Evolutionary conservation across 2,888 invertebrate species (phyloP).

Genomic region (Pyrrhia umbra): DNA sequence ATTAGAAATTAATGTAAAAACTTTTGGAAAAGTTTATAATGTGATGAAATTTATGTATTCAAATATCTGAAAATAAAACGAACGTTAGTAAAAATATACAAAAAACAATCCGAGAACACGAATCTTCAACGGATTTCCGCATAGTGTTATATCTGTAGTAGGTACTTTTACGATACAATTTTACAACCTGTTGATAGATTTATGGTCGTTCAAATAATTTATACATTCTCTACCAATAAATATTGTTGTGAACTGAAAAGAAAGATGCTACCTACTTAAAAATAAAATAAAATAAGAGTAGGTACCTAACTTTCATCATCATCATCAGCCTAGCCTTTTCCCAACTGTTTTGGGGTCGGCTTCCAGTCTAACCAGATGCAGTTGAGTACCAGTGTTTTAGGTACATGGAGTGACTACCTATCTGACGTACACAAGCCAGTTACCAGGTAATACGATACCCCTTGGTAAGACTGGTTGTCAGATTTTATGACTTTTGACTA

Average conservation of each 20-base stretch:
- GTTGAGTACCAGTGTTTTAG: too few species aligned
- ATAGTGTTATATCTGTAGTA: slow-evolving; percentile 24
- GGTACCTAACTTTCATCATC: too few species aligned
- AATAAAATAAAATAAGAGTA: slow-evolving; percentile 15
- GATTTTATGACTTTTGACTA: too few species aligned
- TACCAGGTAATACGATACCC: too few species aligned
- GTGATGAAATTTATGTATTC: neutral
- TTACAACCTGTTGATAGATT: slow-evolving; percentile 48
- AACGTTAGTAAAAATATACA: neutral
- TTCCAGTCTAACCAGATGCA: too few species aligned
- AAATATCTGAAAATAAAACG: neutral
- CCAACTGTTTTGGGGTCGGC: too few species aligned
- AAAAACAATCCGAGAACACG: neutral
- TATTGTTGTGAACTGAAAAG: slow-evolving; percentile 27
- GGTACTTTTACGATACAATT: slow-evolving; percentile 30
- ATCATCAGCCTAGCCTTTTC: too few species aligned
- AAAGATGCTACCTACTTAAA: slow-evolving; percentile 7
- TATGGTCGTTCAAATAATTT: slow-evolving; percentile 48
- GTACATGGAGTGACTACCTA: too few species aligned
- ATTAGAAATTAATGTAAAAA: neutral
- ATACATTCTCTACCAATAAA: slow-evolving; percentile 33
- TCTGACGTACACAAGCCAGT: too few species aligned
- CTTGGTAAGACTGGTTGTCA: too few species aligned
- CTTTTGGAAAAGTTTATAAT: neutral
- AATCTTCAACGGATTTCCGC: slow-evolving; percentile 34